Base-by-base conservation (phyloP, 2,113 vertebrate genomes). In the Motacilla tschutschensis region DNA sequence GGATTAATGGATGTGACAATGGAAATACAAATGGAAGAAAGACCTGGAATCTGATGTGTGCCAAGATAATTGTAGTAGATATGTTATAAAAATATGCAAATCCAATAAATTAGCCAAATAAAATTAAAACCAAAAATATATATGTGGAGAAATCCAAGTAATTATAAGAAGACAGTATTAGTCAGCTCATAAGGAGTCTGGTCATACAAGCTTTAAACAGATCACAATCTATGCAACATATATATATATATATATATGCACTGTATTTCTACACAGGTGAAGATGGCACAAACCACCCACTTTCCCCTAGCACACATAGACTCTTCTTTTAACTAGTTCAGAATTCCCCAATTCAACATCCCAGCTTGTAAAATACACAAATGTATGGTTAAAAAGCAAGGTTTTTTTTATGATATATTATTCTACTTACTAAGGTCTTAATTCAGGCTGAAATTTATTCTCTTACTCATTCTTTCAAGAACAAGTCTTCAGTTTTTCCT, bases 401-500 rank as follows among this genome's bases (percentile, higher is more conserved):
- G 1, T 2, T 2, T 35, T 75, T 44, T 51, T 33, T 9, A 76
- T 33, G 15, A n/a, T 58, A 17, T 8, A 25, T 18, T 47, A 9
- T 60, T 77, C 13, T 85, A 90, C 90, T 94, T 92, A 91, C 83
- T n/a, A 6, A 20, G 6, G 2, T 67, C 47, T 93, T 91, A 58
- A n/a, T 57, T 83, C 41, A 77, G 54, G 54, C 9, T 72, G 83
- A 66, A 41, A 59, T 46, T 29, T 20, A 11, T 26, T 46, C 20
- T 66, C 33, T 43, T 40, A 28, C 3, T 51, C 14, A 8, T 29
- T 26, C 72, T 53, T n/a, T 67, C 33, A 58, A 8, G 19, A 58
- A 6, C 5, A 72, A 29, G 6, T 10, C 53, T 72, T 46, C 82
- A 51, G 22, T 16, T 51, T 38, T 51, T n/a, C 62, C 21, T 81